Evolutionary conservation across 2,888 invertebrate genomes (phyloP).

Genomic region (Hemithea aestivaria): DNA sequence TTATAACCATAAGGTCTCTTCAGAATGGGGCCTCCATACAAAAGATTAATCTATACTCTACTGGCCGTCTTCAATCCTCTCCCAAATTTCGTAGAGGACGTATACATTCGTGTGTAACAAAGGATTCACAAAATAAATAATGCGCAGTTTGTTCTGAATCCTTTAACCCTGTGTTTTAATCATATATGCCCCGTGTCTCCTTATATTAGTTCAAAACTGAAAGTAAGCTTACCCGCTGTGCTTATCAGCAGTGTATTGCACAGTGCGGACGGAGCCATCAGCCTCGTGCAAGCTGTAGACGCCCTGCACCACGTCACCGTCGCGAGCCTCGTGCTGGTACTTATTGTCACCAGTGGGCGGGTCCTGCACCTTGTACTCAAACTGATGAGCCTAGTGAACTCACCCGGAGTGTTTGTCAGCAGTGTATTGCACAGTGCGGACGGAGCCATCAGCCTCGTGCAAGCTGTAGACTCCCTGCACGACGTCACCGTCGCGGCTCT

Average conservation of each 20-base stretch:
- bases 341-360: conserved; percentile 78
- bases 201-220: too few relatives aligned
- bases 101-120: too few relatives aligned
- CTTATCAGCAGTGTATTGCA: conserved; percentile 74
- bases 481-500: conserved; percentile 73
- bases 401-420: conserved; percentile 74
- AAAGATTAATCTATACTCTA: too few relatives aligned
- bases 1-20: too few relatives aligned
- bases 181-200: too few relatives aligned
- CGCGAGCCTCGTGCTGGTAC: conserved; percentile 71
- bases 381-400: conserved; percentile 45
- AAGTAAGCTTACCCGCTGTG: conserved; percentile 61
- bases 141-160: too few relatives aligned
- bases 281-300: conserved; percentile 79
- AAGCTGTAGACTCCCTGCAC: conserved; percentile 79
- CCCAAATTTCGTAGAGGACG: too few relatives aligned
- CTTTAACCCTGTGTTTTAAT: too few relatives aligned
- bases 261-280: conserved; percentile 76
- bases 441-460: conserved; percentile 77
- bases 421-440: conserved; percentile 75
- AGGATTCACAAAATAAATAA: too few relatives aligned
- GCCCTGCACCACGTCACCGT: conserved; percentile 77
- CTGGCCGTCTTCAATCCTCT: too few relatives aligned
- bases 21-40: too few relatives aligned
- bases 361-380: conserved; percentile 73